Percentiles rank a stretch among this genome's conserved stretches.
Conservation (phyloP, 2,113 vertebrate genomes). For the Pangasianodon hypophthalmus region DNA sequence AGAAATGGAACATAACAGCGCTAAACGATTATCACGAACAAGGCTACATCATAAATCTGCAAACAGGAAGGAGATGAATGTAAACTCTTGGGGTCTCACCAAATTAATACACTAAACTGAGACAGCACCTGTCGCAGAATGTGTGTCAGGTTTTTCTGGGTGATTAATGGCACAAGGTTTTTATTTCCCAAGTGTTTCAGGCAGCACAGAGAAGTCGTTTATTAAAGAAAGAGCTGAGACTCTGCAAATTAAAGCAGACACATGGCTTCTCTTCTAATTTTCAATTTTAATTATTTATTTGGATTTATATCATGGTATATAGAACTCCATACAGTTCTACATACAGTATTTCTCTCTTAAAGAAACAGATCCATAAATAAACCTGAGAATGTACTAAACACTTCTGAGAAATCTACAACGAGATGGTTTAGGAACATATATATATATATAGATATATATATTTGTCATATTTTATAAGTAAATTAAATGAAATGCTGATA, state of each 20-base stretch:
- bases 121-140: constrained; percentile 13
- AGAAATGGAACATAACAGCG: background rate
- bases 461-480: background rate
- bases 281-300: background rate
- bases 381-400: background rate
- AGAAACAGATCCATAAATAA: background rate
- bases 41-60: background rate
- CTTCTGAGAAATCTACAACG: background rate
- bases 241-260: constrained; percentile 42
- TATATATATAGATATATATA: background rate
- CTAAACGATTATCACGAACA: background rate
- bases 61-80: constrained; percentile 27
- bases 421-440: background rate
- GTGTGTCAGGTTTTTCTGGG: constrained; percentile 19
- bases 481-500: background rate
- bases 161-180: constrained; percentile 47
- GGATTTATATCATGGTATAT: background rate
- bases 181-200: constrained; percentile 44
- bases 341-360: background rate
- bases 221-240: constrained; percentile 47
- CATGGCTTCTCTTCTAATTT: background rate
- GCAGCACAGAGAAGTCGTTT: constrained; percentile 33
- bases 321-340: background rate
- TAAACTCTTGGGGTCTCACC: background rate
- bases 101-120: constrained; percentile 30